A percentile compares a stretch with the other conserved stretches of the same genome.
Evolutionary conservation across 2,888 invertebrate genomes (phyloP).

Genomic region (Tipula lateralis): DNA sequence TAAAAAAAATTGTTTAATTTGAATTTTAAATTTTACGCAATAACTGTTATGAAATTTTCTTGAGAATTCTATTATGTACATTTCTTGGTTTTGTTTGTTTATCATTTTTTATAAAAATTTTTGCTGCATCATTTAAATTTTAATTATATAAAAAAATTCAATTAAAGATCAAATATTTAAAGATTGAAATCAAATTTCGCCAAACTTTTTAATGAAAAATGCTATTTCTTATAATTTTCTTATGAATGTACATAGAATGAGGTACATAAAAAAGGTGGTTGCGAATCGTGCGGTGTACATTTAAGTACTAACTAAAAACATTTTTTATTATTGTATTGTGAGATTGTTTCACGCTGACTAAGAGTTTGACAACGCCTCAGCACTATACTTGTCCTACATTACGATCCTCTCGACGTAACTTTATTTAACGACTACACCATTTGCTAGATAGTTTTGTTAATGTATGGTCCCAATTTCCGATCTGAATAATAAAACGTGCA

Average conservation of each 20-base stretch:
- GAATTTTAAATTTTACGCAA: background rate
- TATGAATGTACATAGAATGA: background rate
- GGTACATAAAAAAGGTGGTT: background rate
- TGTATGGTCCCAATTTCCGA: background rate
- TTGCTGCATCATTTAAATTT: background rate
- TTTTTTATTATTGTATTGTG: too few relatives aligned
- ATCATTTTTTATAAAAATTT: background rate
- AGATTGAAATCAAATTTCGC: background rate
- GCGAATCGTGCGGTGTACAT: background rate
- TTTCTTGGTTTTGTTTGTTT: background rate
- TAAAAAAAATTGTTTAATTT: background rate
- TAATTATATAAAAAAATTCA: slow-evolving; percentile 3
- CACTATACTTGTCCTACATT: too few relatives aligned
- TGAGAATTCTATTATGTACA: background rate
- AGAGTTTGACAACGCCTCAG: too few relatives aligned
- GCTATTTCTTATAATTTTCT: background rate
- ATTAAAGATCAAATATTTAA: background rate
- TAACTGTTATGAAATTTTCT: background rate
- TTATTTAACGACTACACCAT: too few relatives aligned
- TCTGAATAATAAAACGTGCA: background rate
- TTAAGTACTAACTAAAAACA: too few relatives aligned
- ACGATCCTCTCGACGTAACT: too few relatives aligned
- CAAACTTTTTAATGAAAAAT: background rate
- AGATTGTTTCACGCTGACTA: too few relatives aligned
- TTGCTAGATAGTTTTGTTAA: too few relatives aligned